Evolutionary conservation across 1,140 invertebrate genomes (phyloP).

Genomic region (Drosophila ironensis): DNA sequence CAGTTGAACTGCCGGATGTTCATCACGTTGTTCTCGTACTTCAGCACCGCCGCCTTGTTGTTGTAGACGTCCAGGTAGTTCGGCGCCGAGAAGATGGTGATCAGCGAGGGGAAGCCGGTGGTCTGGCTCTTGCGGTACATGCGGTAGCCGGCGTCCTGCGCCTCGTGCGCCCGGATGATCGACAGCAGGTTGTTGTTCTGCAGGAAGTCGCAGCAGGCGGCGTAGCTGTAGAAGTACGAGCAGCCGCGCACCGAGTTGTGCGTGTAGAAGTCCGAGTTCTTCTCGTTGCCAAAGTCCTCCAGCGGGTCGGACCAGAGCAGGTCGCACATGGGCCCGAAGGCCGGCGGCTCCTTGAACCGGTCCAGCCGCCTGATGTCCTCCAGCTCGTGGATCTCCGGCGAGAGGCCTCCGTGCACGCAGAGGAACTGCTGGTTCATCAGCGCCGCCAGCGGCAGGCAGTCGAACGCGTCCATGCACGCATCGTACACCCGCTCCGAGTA

Average conservation of each 20-base stretch:
- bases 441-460: constrained; percentile 99
- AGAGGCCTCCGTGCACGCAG: constrained; percentile 99
- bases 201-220: constrained; percentile 99
- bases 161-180: constrained; percentile 99
- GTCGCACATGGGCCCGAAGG: constrained; percentile 99
- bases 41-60: constrained; percentile 99
- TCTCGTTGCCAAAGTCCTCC: constrained; percentile 99
- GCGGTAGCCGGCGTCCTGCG: constrained; percentile 99
- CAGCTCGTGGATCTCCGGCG: constrained; percentile 99
- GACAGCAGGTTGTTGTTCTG: constrained; percentile 99
- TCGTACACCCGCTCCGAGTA: constrained; percentile 99
- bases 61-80: constrained; percentile 99
- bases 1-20: constrained; percentile 99
- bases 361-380: constrained; percentile 99
- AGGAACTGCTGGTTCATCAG: constrained; percentile 99
- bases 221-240: constrained; percentile 99
- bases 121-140: constrained; percentile 99
- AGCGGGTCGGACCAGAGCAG: constrained; percentile 99
- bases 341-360: constrained; percentile 99
- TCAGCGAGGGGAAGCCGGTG: constrained; percentile 99
- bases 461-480: constrained; percentile 99
- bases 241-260: constrained; percentile 99
- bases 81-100: constrained; percentile 99
- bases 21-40: constrained; percentile 99
- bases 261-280: constrained; percentile 99